Percentiles rank a stretch among this genome's conserved stretches.
These are phyloP conservation scores for Hedya salicella DNA, from an alignment of 2,888 invertebrate genomes.

Conservation along the genomic window DNA sequence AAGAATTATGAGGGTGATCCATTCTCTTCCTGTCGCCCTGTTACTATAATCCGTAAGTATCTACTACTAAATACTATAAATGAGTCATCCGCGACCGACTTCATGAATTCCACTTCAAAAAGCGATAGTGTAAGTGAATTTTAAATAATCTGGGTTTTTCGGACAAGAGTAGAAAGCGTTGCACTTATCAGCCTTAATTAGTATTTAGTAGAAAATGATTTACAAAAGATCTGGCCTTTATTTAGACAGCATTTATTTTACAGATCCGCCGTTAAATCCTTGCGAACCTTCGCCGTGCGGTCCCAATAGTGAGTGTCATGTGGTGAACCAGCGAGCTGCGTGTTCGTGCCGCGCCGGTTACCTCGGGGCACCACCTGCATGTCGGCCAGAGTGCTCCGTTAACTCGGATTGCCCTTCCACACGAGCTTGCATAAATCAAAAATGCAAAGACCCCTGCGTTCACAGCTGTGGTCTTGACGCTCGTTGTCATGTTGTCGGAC, in stretches of 20 bases:
- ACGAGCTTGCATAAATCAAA: constrained; percentile 90
- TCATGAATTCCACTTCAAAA: no score
- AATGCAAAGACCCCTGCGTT: constrained; percentile 91
- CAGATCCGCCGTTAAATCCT: constrained; percentile 80
- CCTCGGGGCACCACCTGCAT: constrained; percentile 89
- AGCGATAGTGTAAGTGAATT: no score
- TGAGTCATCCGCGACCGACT: no score
- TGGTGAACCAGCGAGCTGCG: constrained; percentile 88
- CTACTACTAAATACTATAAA: no score
- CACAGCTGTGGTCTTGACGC: constrained; percentile 92
- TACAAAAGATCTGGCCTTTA: no score
- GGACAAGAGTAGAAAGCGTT: no score
- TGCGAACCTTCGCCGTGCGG: constrained; percentile 92
- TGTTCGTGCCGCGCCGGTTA: constrained; percentile 90
- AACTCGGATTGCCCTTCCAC: constrained; percentile 90
- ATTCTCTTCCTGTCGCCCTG: constrained; percentile 89
- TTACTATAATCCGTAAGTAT: constrained; percentile 83
- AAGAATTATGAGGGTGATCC: constrained; percentile 93
- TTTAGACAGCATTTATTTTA: constrained; percentile 32
- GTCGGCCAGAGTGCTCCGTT: constrained; percentile 91
- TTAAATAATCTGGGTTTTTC: no score
- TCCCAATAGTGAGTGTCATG: constrained; percentile 89
- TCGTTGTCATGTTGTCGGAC: constrained; percentile 90
- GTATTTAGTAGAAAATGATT: no score
- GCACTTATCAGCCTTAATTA: no score